Evolutionary conservation across 2,888 invertebrate genomes (phyloP), one percentile per base, ranked within the genome.

Genomic region (Stegana nigrithorax): DNA sequence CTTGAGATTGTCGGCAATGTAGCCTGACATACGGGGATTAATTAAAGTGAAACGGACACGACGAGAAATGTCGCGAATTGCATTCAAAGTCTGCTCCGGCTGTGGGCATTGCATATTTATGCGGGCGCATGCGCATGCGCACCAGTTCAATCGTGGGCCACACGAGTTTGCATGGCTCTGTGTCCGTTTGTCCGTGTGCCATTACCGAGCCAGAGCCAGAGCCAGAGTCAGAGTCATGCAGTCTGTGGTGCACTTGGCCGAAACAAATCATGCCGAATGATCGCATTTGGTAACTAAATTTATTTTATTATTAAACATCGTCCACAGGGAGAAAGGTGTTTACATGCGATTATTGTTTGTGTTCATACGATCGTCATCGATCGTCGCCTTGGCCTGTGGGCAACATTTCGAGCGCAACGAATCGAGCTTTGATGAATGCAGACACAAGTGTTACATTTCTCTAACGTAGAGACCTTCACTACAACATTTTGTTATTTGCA

Each of bases 251-350:
- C 60, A 51, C 47, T 64, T 65, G 69, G 65, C 60, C 66, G 53
- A 64, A 59, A 67, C 69, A 69, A 68, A 68, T 71, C 67, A 67
- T 64, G 60, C 55, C 60, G 64, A 67, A 62, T 63, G 68, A 68
- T 71, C 68, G 64, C 63, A 64, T 64, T 69, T 68, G 61, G 60
- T 66, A 65, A 67, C 64, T 62, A 69, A 71, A 71, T 71, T 68
- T 69, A 71, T 71, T 71, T 71, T 65, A 68, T 67, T 67, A 58
- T 36, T 25, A 32, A 36, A 44, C 25, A 29, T 32, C 25, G 12
- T 27, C 8, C 27, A 27, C 45, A 55, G 29, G 44, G 60, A 60
- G 60, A 60, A 60, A 60, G 60, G 60, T 60, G 55, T 45, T 44
- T 45, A 32, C 60, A 59, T 44, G 53, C 53, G 39, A 59, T 36